A percentile compares a stretch with the other conserved stretches of the same genome.
Evolutionary conservation across 37 sponge, comb jelly and placozoan species (phyloP).

Genomic region (Eunapius fragilis): DNA sequence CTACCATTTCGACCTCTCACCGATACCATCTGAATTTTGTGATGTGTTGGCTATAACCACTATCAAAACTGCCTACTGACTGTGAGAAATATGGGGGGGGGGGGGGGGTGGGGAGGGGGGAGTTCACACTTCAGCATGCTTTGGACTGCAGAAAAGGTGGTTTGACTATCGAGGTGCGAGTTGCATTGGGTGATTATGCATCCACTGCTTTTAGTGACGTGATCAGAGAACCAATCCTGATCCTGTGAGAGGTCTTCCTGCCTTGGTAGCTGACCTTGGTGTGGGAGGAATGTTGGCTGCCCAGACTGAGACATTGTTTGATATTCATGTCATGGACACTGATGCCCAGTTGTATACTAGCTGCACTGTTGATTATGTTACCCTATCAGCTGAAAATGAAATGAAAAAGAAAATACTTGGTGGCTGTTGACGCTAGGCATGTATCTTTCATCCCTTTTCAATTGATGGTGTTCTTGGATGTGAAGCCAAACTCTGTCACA

Average conservation of each 20-base stretch:
- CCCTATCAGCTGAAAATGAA: constrained; percentile 27
- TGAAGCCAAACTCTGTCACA: constrained; percentile 8
- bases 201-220: constrained; percentile 26
- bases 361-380: constrained; percentile 7
- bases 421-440: constrained; percentile 18
- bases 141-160: constrained; percentile 47
- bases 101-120: constrained; percentile 1
- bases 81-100: constrained; percentile 31
- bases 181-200: constrained; percentile 44
- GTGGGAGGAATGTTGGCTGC: constrained; percentile 49
- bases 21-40: constrained; percentile 20
- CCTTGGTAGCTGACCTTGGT: constrained; percentile 51
- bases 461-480: constrained; percentile 40
- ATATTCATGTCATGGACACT: constrained; percentile 62
- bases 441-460: constrained; percentile 44
- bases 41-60: constrained; percentile 43
- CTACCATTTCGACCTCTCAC: constrained; percentile 33
- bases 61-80: neutral
- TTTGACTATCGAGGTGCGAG: constrained; percentile 35
- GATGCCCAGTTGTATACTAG: constrained; percentile 15
- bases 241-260: neutral
- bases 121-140: constrained; percentile 13
- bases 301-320: constrained; percentile 51
- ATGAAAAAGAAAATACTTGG: neutral
- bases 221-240: constrained; percentile 32